phyloP scores from a whole-genome alignment of 37 sponge, comb jelly and placozoan genomes.

The Petrosia ficiformis region DNA sequence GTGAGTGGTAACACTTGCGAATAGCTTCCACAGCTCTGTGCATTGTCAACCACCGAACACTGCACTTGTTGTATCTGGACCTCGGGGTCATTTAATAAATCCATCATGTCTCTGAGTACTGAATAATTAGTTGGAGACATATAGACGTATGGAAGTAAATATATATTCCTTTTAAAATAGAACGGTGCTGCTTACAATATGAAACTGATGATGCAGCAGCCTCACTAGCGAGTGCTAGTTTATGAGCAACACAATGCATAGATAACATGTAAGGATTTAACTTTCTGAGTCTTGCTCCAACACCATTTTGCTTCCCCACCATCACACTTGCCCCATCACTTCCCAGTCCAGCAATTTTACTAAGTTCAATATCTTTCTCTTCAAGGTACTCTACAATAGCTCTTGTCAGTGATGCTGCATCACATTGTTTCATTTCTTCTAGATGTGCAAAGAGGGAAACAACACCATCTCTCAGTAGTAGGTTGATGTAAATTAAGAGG shows the following conservation, averaged over 20 bases:
- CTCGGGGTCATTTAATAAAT: slow-evolving; percentile 38
- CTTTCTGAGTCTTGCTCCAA: slow-evolving; percentile 20
- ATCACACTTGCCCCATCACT: slow-evolving; percentile 64
- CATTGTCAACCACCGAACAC: slow-evolving; percentile 32
- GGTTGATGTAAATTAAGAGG: not conserved
- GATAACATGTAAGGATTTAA: slow-evolving; percentile 36
- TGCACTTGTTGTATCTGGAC: slow-evolving; percentile 24
- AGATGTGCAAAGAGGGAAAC: not conserved
- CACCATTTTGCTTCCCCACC: slow-evolving; percentile 38
- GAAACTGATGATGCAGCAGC: slow-evolving; percentile 33
- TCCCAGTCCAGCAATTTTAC: slow-evolving; percentile 38
- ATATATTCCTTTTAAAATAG: slow-evolving; percentile 17
- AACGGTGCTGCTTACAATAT: slow-evolving; percentile 35
- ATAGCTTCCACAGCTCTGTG: slow-evolving; percentile 40
- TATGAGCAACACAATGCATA: slow-evolving; percentile 53
- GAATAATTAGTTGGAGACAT: slow-evolving; percentile 11
- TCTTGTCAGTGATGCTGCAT: not conserved
- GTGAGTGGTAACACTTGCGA: slow-evolving; percentile 10
- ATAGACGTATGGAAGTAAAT: not conserved
- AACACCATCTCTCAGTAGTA: not conserved
- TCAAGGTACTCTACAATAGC: slow-evolving; percentile 20
- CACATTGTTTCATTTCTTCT: not conserved
- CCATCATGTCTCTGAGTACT: slow-evolving; percentile 30
- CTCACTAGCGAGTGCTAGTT: slow-evolving; percentile 53
- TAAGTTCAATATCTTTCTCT: slow-evolving; percentile 19